Conservation (phyloP, 1,140 invertebrate genomes). For the Drosophila varians region DNA sequence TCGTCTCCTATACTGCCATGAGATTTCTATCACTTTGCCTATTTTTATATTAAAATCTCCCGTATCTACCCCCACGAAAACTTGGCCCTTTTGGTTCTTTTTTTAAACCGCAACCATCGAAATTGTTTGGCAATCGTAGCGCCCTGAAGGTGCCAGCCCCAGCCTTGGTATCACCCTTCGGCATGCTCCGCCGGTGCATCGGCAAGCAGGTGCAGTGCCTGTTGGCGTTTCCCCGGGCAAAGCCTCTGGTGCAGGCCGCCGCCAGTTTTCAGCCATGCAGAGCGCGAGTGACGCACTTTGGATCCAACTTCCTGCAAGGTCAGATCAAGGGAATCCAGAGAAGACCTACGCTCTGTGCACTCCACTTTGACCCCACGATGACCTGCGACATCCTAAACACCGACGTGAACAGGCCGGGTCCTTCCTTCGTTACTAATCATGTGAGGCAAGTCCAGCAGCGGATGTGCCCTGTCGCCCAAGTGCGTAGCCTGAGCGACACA, state of each 20-base stretch:
- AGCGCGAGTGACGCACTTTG: neutral
- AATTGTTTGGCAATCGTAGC: slow-evolving; percentile 17
- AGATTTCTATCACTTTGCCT: slow-evolving; percentile 16
- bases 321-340: neutral
- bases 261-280: neutral
- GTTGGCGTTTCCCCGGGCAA: neutral
- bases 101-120: slow-evolving; percentile 1
- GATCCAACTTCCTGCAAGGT: neutral
- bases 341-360: neutral
- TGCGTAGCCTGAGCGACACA: neutral
- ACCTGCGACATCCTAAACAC: slow-evolving; percentile 24
- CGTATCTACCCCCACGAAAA: slow-evolving; percentile 12
- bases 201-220: slow-evolving; percentile 23
- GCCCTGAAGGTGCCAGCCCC: neutral
- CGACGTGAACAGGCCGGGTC: slow-evolving; percentile 2
- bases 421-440: neutral
- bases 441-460: neutral
- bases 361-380: slow-evolving; percentile 11
- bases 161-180: neutral
- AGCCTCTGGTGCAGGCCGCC: neutral
- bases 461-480: neutral
- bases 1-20: slow-evolving; percentile 10
- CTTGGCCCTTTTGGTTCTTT: slow-evolving; percentile 17
- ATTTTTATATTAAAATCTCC: slow-evolving; percentile 27
- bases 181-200: slow-evolving; percentile 37